A percentile compares a stretch with the other conserved stretches of the same genome.
Conservation (phyloP, 2,797 vertebrate genomes). For the Gadopsis marmoratus region DNA sequence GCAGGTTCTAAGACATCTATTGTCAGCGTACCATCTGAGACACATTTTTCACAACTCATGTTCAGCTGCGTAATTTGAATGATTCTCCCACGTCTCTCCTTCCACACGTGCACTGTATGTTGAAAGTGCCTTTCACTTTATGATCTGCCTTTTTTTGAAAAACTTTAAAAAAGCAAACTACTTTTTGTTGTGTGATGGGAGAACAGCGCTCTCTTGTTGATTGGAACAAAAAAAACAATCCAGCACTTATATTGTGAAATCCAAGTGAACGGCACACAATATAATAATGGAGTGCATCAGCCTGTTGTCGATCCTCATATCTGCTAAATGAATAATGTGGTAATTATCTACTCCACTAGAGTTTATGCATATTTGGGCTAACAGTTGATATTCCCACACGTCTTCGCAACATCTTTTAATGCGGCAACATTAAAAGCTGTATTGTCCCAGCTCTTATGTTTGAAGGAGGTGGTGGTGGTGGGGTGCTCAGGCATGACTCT, state of each 20-base stretch:
- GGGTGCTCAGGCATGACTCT: conserved; percentile 66
- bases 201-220: neutral
- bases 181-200: neutral
- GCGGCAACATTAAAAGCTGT: conserved; percentile 46
- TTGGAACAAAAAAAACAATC: neutral
- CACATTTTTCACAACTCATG: neutral
- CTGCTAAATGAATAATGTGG: neutral
- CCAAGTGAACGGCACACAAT: neutral
- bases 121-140: neutral
- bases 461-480: conserved; percentile 36
- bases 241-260: neutral
- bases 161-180: neutral
- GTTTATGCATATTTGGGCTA: conserved; percentile 26
- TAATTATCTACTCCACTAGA: conserved; percentile 23
- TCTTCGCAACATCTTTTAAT: conserved; percentile 48
- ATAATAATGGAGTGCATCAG: neutral
- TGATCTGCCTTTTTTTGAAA: neutral
- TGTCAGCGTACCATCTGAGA: no score
- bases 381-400: conserved; percentile 20
- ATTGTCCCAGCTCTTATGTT: conserved; percentile 53
- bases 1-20: neutral
- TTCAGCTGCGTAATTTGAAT: neutral
- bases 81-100: neutral
- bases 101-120: neutral
- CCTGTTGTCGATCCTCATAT: neutral